Evolutionary conservation across 2,888 invertebrate species (phyloP).

Genomic region (Volucella inflata): DNA sequence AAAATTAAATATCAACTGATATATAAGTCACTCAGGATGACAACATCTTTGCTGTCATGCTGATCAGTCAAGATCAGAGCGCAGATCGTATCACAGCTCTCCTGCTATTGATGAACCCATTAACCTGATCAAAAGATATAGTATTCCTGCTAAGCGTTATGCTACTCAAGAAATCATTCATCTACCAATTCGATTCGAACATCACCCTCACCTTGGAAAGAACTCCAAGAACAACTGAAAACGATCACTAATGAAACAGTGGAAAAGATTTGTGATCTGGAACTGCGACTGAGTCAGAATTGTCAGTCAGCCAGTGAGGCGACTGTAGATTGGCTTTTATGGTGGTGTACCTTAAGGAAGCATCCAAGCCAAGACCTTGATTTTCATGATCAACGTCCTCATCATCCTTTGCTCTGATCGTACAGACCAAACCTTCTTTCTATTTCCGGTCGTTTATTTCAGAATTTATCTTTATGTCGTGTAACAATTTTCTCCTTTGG

Average conservation of each 20-base stretch:
- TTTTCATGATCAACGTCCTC: conserved; percentile 49
- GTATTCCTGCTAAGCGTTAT: not conserved
- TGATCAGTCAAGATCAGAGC: conserved; percentile 53
- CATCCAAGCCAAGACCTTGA: conserved; percentile 28
- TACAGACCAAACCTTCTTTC: conserved; percentile 67
- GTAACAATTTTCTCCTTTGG: conserved; percentile 68
- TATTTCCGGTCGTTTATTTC: conserved; percentile 74
- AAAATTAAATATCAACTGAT: not conserved
- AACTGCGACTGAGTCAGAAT: conserved; percentile 43
- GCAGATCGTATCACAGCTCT: conserved; percentile 27
- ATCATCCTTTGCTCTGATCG: conserved; percentile 39
- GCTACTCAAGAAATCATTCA: conserved; percentile 43
- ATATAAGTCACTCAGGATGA: conserved; percentile 16
- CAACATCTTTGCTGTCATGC: conserved; percentile 24
- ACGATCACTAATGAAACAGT: conserved; percentile 33
- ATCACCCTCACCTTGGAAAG: conserved; percentile 38
- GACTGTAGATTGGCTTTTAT: conserved; percentile 13
- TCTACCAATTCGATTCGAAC: conserved; percentile 53
- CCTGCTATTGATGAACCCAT: conserved; percentile 59
- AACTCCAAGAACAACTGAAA: conserved; percentile 38
- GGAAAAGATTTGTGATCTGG: conserved; percentile 8
- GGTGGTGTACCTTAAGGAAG: not conserved
- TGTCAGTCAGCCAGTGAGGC: conserved; percentile 56
- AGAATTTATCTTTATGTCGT: conserved; percentile 73
- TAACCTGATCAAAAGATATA: conserved; percentile 51